Conservation (phyloP, 2,888 invertebrate genomes). For the Ecdyonurus torrentis region DNA sequence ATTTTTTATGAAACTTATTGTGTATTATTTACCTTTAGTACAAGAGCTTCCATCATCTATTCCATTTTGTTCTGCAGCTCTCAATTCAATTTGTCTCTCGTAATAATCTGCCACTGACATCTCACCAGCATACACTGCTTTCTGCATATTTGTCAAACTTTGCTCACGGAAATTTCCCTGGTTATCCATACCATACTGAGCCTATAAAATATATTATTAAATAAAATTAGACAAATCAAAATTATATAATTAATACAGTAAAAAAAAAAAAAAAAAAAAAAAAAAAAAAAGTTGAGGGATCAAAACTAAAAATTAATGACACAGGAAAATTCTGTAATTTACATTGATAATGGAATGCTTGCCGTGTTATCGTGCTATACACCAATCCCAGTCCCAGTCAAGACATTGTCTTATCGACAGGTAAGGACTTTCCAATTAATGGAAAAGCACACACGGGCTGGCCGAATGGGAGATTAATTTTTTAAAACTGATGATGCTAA, state of each 20-base stretch:
- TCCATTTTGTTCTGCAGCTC: slow-evolving; percentile 57
- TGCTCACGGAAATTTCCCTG: slow-evolving; percentile 66
- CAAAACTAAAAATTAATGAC: not conserved
- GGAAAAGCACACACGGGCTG: too few species aligned
- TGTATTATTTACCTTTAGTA: slow-evolving; percentile 64
- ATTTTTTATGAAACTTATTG: too few species aligned
- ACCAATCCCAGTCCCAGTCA: too few species aligned
- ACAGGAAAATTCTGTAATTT: not conserved
- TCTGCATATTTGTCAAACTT: slow-evolving; percentile 59
- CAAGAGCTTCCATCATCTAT: slow-evolving; percentile 68
- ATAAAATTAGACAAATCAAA: not conserved
- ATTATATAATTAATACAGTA: not conserved
- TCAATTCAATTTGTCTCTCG: slow-evolving; percentile 58
- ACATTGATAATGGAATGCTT: too few species aligned
- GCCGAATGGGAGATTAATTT: too few species aligned
- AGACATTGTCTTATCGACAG: too few species aligned
- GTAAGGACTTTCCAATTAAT: too few species aligned
- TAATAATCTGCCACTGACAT: slow-evolving; percentile 75
- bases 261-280: not conserved
- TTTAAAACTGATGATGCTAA: too few species aligned
- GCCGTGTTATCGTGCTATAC: too few species aligned
- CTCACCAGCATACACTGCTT: slow-evolving; percentile 68
- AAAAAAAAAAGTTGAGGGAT: not conserved
- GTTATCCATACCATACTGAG: slow-evolving; percentile 80
- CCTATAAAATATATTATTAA: slow-evolving; percentile 27